A percentile compares a stretch with the other conserved stretches of the same genome.
Evolutionary conservation across 2,797 vertebrate genomes (phyloP).

Genomic region (Meda fulgida): DNA sequence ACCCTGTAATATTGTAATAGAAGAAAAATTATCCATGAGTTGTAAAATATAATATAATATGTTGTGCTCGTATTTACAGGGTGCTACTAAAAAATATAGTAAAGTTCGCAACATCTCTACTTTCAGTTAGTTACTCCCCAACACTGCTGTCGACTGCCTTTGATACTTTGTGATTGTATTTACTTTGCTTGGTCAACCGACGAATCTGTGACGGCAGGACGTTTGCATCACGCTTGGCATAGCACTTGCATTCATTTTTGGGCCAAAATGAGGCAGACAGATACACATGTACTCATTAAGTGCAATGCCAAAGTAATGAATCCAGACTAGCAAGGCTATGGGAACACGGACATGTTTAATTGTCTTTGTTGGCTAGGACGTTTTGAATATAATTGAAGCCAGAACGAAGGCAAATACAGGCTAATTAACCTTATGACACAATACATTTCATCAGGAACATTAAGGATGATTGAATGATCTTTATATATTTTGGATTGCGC

Average conservation of each 20-base stretch:
- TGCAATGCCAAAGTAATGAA: constrained; percentile 13
- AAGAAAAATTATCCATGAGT: background rate
- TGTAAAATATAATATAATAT: background rate
- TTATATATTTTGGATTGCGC: background rate
- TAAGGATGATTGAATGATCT: constrained; percentile 7
- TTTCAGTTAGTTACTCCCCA: too few species aligned
- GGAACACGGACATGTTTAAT: constrained; percentile 43
- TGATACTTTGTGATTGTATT: background rate
- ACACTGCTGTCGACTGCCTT: background rate
- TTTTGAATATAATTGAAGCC: constrained; percentile 42
- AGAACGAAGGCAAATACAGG: background rate
- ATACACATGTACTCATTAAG: constrained; percentile 51
- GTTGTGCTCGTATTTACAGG: background rate
- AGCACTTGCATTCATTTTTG: constrained; percentile 8
- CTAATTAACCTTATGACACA: constrained; percentile 49
- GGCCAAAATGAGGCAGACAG: constrained; percentile 38
- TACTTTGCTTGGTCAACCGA: background rate
- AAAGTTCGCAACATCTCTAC: background rate
- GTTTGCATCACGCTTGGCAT: constrained; percentile 22
- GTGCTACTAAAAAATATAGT: background rate
- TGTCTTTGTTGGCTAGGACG: constrained; percentile 23
- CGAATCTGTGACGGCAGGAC: constrained; percentile 16
- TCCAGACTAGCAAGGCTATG: constrained; percentile 10
- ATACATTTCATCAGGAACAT: constrained; percentile 1
- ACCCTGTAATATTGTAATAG: background rate